phyloP scores from a whole-genome alignment of 2,113 vertebrate genomes.

The Pagrus major region DNA sequence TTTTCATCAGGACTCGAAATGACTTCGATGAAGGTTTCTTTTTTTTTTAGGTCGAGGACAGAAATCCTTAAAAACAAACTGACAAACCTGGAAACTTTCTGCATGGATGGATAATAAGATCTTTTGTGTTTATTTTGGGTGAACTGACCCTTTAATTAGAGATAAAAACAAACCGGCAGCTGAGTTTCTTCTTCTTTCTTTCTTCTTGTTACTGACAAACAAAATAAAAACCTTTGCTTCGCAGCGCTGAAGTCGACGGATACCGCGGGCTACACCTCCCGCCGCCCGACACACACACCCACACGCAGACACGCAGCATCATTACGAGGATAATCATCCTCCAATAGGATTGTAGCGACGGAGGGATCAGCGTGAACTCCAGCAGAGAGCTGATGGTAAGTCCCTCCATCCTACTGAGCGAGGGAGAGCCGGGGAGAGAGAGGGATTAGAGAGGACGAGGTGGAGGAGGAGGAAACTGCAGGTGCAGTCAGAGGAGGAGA shows the following conservation, averaged over 20 bases:
- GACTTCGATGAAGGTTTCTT: too few species aligned
- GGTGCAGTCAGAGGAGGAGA: not conserved
- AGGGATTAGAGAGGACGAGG: not conserved
- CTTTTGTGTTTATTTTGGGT: too few species aligned
- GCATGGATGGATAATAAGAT: too few species aligned
- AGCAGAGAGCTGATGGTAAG: conserved; percentile 18
- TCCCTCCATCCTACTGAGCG: not conserved
- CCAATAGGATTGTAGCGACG: conserved; percentile 30
- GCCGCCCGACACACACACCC: conserved; percentile 22
- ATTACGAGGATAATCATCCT: conserved; percentile 33
- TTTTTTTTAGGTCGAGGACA: too few species aligned
- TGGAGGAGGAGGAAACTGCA: not conserved
- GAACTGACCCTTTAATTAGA: too few species aligned
- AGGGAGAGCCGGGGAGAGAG: not conserved
- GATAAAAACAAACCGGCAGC: not conserved
- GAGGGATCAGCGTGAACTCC: conserved; percentile 23
- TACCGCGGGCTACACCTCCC: conserved; percentile 8
- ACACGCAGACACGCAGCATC: conserved; percentile 10
- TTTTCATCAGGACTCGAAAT: too few species aligned
- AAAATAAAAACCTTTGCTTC: not conserved
- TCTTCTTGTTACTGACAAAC: not conserved
- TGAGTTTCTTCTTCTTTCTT: too few species aligned
- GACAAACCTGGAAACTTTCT: too few species aligned
- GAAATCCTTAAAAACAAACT: too few species aligned
- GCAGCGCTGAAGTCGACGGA: not conserved